Evolutionary conservation across 2,888 invertebrate species (phyloP).

Genomic region (Cheilosia impressa): DNA sequence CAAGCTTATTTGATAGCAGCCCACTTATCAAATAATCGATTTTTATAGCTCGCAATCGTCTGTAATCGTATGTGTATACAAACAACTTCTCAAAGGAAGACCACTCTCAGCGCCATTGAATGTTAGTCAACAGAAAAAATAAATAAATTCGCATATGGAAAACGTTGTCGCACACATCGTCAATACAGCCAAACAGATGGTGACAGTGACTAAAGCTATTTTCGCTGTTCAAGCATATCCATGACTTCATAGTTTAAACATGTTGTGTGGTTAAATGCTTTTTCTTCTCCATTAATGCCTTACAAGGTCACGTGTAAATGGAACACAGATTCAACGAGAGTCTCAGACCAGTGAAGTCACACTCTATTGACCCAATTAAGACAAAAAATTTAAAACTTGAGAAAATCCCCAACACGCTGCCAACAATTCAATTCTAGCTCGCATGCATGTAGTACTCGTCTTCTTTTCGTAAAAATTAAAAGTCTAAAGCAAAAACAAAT

Average conservation of each 20-base stretch:
- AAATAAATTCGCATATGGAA: not conserved
- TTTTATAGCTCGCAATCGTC: not conserved
- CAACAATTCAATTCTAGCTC: slow-evolving; percentile 26
- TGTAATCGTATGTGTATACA: not conserved
- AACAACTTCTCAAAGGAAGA: not conserved
- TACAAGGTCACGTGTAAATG: slow-evolving; percentile 56
- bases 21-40: no score
- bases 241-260: slow-evolving; percentile 63
- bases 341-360: slow-evolving; percentile 51
- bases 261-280: slow-evolving; percentile 18
- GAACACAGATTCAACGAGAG: slow-evolving; percentile 24
- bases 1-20: no score
- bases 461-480: not conserved
- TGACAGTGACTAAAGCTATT: slow-evolving; percentile 42
- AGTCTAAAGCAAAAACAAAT: slow-evolving; percentile 8
- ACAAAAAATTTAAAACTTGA: slow-evolving; percentile 2
- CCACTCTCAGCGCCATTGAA: not conserved
- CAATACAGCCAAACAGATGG: slow-evolving; percentile 33
- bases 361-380: slow-evolving; percentile 51
- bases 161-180: not conserved
- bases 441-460: not conserved
- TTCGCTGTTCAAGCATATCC: slow-evolving; percentile 26
- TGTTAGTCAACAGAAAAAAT: no score
- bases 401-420: slow-evolving; percentile 40
- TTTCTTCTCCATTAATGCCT: slow-evolving; percentile 39